These are phyloP conservation scores for Axinella damicornis DNA, from an alignment of 37 sponge, comb jelly and placozoan genomes.

Conservation along the genomic window DNA sequence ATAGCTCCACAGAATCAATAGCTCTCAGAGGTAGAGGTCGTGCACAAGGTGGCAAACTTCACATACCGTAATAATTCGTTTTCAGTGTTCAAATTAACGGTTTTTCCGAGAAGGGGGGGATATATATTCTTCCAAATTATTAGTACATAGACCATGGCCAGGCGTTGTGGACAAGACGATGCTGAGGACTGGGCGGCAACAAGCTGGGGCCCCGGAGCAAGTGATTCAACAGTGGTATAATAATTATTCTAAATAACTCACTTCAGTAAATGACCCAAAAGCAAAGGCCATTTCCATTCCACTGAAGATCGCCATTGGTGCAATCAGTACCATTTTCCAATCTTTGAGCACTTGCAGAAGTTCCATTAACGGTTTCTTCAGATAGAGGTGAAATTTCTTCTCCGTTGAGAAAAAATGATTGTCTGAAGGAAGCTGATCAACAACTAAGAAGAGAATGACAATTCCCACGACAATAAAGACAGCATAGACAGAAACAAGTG, in stretches of 20 bases:
- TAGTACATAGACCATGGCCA: too few species aligned
- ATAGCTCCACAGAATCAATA: too few species aligned
- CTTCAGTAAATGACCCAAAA: slow-evolving; percentile 52
- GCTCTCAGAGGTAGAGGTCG: too few species aligned
- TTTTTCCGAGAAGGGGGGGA: too few species aligned
- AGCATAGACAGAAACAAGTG: slow-evolving; percentile 44
- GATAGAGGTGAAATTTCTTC: slow-evolving; percentile 6
- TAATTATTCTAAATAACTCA: neutral
- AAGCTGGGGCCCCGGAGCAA: too few species aligned
- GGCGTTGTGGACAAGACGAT: too few species aligned
- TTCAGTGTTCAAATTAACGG: too few species aligned
- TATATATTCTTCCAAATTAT: too few species aligned
- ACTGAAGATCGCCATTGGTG: slow-evolving; percentile 24
- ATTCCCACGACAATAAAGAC: slow-evolving; percentile 35
- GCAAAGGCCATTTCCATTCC: slow-evolving; percentile 38
- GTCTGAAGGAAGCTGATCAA: slow-evolving; percentile 23
- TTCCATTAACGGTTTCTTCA: slow-evolving; percentile 31
- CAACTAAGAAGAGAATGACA: neutral
- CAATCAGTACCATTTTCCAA: slow-evolving; percentile 31
- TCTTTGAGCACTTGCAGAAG: slow-evolving; percentile 22
- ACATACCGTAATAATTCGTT: too few species aligned
- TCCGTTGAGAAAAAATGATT: neutral
- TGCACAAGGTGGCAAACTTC: too few species aligned
- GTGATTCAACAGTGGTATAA: too few species aligned
- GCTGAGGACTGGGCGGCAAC: too few species aligned